Evolutionary conservation across 2,888 invertebrate genomes (phyloP), one percentile per base, ranked within the genome.

Genomic region (Dicyrtoma fusca): DNA sequence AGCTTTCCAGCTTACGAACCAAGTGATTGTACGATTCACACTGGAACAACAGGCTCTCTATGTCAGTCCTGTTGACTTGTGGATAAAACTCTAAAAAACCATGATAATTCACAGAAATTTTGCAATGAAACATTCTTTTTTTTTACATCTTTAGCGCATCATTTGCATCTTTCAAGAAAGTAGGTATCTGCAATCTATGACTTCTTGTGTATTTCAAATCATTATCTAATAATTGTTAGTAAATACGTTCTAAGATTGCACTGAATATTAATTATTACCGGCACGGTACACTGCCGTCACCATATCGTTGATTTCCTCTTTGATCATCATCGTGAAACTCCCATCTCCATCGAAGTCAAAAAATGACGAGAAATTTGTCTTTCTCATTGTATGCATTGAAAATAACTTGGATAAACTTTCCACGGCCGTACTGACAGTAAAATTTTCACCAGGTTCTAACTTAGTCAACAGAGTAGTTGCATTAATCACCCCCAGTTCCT

Each of bases 21-120:
- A 64, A 19, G 4, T 14, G 14, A 47, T 64, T 64, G 19, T 21
- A 64, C 23, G 64, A 45, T 23, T 47, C 23, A 23, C 64, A 64
- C 2, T 57, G 21, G 14, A 57, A 10, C 3, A 57, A 8, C 23
- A 26, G 14, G 1, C 11, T 8, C 25, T 57, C 57, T 21, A 57
- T 23, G 14, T 23, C 23, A 1, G 14, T 14, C 4, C 57, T 21
- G 1, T 23, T 57, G 3, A 57, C 57, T 14, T 57, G 21, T 1
- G n/a, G 19, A 13, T 14, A 57, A n/a, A 57, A 57, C n/a, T 57
- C 57, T 57, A 11, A 21, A 57, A 4, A 1, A 11, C n/a, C n/a
- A n/a, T n/a, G n/a, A n/a, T n/a, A n/a, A n/a, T n/a, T n/a, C n/a
- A n/a, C n/a, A n/a, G n/a, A n/a, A n/a, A n/a, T n/a, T n/a, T n/a